Evolutionary conservation across 2,113 vertebrate species (phyloP).

Genomic region (Ailuropoda melanoleuca): DNA sequence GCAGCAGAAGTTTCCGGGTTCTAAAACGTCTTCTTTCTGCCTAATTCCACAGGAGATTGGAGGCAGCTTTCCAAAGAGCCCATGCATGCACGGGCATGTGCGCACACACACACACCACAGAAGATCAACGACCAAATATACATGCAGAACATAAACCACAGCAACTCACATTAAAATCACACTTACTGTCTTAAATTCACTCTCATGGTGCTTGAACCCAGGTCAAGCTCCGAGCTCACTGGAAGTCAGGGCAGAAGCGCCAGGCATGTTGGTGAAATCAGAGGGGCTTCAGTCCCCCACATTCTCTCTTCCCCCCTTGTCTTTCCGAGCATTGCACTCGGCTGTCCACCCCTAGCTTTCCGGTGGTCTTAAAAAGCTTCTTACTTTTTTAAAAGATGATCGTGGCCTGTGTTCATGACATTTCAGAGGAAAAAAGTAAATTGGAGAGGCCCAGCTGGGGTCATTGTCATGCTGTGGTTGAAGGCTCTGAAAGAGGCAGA

Average conservation of each 20-base stretch:
- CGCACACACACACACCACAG: neutral
- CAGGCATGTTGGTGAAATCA: neutral
- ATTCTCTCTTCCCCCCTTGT: neutral
- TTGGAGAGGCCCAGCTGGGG: neutral
- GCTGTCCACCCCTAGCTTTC: neutral
- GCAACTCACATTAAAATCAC: neutral
- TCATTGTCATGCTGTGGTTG: neutral
- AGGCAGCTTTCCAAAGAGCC: neutral
- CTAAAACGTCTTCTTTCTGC: neutral
- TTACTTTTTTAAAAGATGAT: neutral
- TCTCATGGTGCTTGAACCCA: neutral
- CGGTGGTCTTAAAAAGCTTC: neutral
- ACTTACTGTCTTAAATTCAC: neutral
- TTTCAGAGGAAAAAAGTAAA: neutral
- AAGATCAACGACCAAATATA: neutral
- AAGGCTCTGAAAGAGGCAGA: neutral
- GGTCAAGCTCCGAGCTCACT: neutral
- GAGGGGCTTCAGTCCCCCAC: fast-evolving
- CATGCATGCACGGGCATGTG: no score
- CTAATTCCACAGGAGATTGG: neutral
- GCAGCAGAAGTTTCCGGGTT: neutral
- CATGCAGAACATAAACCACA: neutral
- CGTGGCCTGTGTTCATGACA: neutral
- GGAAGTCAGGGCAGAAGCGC: neutral
- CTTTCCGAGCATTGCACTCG: neutral